phyloP scores from a whole-genome alignment of 2,797 vertebrate genomes.

The Apodemus agrarius region DNA sequence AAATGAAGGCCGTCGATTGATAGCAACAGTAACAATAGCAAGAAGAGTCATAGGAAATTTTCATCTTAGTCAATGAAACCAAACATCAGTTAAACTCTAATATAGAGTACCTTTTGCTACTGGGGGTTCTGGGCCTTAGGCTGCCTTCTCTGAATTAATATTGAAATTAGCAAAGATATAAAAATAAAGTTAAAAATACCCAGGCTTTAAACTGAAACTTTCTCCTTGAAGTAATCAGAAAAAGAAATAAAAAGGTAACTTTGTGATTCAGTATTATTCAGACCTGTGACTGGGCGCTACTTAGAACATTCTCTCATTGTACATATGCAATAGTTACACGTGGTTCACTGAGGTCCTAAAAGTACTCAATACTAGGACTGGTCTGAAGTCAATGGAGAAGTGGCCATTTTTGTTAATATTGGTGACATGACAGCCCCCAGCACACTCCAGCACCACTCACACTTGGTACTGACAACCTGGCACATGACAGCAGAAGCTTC shows the following conservation, averaged over 20 bases:
- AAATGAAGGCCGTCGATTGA: neutral
- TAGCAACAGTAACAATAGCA: neutral
- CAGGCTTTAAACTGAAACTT: slow-evolving; percentile 6
- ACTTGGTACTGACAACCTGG: neutral
- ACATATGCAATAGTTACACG: neutral
- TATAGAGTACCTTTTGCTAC: neutral
- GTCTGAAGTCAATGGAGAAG: neutral
- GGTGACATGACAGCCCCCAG: neutral
- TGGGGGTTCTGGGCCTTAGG: neutral
- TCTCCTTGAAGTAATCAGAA: neutral
- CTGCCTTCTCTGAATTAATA: neutral
- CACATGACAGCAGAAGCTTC: neutral
- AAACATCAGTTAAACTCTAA: slow-evolving; percentile 3
- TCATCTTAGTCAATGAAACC: neutral
- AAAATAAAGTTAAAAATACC: neutral
- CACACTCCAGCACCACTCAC: neutral
- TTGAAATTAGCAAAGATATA: neutral
- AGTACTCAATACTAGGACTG: neutral
- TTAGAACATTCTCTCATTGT: neutral
- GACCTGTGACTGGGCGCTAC: neutral
- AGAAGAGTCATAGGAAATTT: slow-evolving; percentile 21
- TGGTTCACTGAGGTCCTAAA: neutral
- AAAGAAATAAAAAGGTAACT: neutral
- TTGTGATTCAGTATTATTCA: neutral
- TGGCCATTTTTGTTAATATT: neutral